Percentiles rank a stretch among this genome's conserved stretches.
Conservation (phyloP, 2,888 invertebrate species). For the Cheilosia vulpina region DNA sequence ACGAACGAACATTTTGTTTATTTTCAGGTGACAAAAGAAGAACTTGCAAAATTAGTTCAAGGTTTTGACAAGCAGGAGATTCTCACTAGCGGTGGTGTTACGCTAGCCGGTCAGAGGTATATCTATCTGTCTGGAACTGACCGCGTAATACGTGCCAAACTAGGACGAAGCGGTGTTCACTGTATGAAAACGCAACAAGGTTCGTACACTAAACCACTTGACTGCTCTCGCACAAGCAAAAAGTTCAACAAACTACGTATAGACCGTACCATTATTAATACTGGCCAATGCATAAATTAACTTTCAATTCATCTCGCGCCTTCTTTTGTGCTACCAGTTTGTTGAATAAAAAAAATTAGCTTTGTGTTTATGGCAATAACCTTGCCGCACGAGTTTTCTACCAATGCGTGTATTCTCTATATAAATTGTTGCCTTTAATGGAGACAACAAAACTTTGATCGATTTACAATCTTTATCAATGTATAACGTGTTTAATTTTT, state of each 20-base stretch:
- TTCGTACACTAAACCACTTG: slow-evolving; percentile 82
- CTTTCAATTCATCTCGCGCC: slow-evolving; percentile 44
- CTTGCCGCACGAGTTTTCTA: slow-evolving; percentile 54
- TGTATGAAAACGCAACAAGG: slow-evolving; percentile 98
- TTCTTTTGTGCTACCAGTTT: slow-evolving; percentile 24
- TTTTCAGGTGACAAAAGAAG: slow-evolving; percentile 94
- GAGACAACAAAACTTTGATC: slow-evolving; percentile 31
- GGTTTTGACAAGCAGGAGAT: slow-evolving; percentile 95
- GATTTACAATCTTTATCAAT: slow-evolving; percentile 33
- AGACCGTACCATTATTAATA: slow-evolving; percentile 33
- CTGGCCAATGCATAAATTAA: slow-evolving; percentile 45
- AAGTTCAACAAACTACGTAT: slow-evolving; percentile 63
- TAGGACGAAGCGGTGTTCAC: slow-evolving; percentile 96
- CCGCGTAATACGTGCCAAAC: slow-evolving; percentile 96
- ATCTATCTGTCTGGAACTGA: slow-evolving; percentile 98
- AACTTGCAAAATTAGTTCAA: slow-evolving; percentile 94
- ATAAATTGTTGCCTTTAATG: slow-evolving; percentile 51
- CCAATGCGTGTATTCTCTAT: slow-evolving; percentile 12
- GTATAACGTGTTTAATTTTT: slow-evolving; percentile 53
- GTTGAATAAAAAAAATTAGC: slow-evolving; percentile 23
- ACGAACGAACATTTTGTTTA: not conserved
- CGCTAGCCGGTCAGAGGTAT: slow-evolving; percentile 96
- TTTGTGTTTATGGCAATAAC: slow-evolving; percentile 51
- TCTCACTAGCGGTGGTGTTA: slow-evolving; percentile 94
- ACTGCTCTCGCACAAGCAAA: slow-evolving; percentile 7